These are phyloP conservation scores for Crambe crambe DNA, from an alignment of 37 sponge, comb jelly and placozoan genomes.

Conservation along the genomic window DNA sequence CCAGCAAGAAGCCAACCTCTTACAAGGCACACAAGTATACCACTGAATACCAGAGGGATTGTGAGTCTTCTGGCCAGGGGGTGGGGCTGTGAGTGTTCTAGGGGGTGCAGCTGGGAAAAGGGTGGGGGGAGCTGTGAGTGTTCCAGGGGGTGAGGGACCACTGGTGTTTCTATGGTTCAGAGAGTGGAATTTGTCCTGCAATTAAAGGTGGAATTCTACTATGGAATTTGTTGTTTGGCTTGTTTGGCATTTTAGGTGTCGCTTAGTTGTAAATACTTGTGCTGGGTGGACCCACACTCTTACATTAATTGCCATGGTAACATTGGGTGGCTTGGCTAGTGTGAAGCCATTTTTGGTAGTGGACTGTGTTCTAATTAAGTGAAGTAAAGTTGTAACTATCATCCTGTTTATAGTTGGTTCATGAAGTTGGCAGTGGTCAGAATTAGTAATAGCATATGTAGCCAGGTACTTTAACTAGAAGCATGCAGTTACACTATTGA, in stretches of 20 bases:
- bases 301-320: not conserved
- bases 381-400: not conserved
- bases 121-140: not conserved
- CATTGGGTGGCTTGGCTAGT: not conserved
- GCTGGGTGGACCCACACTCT: not conserved
- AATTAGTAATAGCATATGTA: too few species aligned
- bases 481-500: too few species aligned
- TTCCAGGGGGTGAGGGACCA: too few species aligned
- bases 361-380: not conserved
- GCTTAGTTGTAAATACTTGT: not conserved
- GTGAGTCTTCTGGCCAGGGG: too few species aligned
- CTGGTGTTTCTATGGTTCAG: too few species aligned
- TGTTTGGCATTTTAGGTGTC: too few species aligned
- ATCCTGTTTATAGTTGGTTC: not conserved
- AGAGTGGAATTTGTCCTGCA: too few species aligned
- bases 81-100: not conserved
- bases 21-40: slow-evolving; percentile 21
- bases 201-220: too few species aligned
- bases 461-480: too few species aligned
- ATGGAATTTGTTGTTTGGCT: too few species aligned
- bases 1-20: slow-evolving; percentile 21
- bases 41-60: slow-evolving; percentile 13
- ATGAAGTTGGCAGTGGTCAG: too few species aligned
- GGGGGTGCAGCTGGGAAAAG: not conserved
- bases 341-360: not conserved